Conservation (phyloP, 2,888 invertebrate species). For the Sinohyriopsis cumingii region DNA sequence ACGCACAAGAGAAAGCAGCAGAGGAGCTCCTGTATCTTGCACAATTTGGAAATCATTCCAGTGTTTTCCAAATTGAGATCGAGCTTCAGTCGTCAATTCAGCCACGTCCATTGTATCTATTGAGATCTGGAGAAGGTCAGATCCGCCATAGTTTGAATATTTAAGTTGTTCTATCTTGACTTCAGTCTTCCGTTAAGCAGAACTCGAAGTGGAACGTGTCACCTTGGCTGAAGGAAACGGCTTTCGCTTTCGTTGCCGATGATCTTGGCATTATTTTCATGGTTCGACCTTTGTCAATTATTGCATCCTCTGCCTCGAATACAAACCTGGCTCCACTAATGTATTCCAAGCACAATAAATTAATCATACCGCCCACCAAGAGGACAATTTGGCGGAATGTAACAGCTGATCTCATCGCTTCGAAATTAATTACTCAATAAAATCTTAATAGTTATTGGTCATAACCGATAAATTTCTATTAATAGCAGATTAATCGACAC, state of each 20-base stretch:
- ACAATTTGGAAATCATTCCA: constrained; percentile 30
- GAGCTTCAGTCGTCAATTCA: constrained; percentile 12
- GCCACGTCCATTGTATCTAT: constrained; percentile 27
- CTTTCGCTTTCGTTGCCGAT: constrained; percentile 20
- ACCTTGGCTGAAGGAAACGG: constrained; percentile 30
- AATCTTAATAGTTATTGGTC: too few relatives aligned
- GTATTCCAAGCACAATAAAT: too few relatives aligned
- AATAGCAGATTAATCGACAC: too few relatives aligned
- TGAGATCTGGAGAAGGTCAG: constrained; percentile 25
- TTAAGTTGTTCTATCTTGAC: constrained; percentile 24
- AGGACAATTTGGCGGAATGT: too few relatives aligned
- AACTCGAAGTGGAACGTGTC: constrained; percentile 25
- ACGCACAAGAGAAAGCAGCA: constrained; percentile 24
- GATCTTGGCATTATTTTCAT: constrained; percentile 9
- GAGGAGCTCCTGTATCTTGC: background rate
- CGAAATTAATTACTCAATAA: too few relatives aligned
- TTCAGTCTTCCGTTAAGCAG: constrained; percentile 28
- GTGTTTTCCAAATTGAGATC: constrained; percentile 21
- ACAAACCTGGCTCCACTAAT: too few relatives aligned
- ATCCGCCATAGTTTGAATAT: constrained; percentile 43
- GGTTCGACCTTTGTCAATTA: too few relatives aligned
- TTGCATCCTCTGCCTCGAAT: too few relatives aligned
- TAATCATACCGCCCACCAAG: too few relatives aligned
- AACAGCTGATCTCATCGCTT: too few relatives aligned
- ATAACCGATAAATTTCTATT: too few relatives aligned